Evolutionary conservation across 2,888 invertebrate genomes (phyloP).

Genomic region (Amaurobius ferox): DNA sequence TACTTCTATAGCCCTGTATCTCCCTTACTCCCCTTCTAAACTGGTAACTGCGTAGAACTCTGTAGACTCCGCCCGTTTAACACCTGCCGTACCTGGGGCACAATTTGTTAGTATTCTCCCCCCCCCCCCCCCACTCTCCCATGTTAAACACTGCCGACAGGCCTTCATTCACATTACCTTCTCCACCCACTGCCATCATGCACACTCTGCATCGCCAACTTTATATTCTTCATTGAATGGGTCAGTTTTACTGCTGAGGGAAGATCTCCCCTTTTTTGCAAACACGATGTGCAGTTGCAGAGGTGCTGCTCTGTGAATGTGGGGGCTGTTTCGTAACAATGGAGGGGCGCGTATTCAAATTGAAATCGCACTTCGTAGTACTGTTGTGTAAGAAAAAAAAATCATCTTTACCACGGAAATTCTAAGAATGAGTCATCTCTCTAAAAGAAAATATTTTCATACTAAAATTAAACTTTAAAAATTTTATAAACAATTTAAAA

Average conservation of each 20-base stretch:
- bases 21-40: not conserved
- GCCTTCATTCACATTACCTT: not conserved
- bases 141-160: not conserved
- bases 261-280: not conserved
- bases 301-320: not conserved
- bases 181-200: not conserved
- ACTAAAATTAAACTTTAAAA: too few relatives aligned
- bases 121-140: not conserved
- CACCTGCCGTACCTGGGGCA: slow-evolving; percentile 27
- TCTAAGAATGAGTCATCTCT: too few relatives aligned
- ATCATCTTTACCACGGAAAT: too few relatives aligned
- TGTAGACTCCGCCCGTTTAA: not conserved
- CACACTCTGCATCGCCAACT: too few relatives aligned
- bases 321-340: not conserved
- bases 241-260: slow-evolving; percentile 6
- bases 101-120: slow-evolving; percentile 16
- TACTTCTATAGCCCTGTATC: not conserved
- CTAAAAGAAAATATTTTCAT: too few relatives aligned
- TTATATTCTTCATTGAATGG: too few relatives aligned
- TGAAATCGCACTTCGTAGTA: too few relatives aligned
- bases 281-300: not conserved
- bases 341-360: not conserved
- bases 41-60: not conserved
- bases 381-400: too few relatives aligned
- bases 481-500: too few relatives aligned